A percentile compares a stretch with the other conserved stretches of the same genome.
Evolutionary conservation across 92 coral and sea anemone genomes (phyloP).

Genomic region (Porites evermanni): DNA sequence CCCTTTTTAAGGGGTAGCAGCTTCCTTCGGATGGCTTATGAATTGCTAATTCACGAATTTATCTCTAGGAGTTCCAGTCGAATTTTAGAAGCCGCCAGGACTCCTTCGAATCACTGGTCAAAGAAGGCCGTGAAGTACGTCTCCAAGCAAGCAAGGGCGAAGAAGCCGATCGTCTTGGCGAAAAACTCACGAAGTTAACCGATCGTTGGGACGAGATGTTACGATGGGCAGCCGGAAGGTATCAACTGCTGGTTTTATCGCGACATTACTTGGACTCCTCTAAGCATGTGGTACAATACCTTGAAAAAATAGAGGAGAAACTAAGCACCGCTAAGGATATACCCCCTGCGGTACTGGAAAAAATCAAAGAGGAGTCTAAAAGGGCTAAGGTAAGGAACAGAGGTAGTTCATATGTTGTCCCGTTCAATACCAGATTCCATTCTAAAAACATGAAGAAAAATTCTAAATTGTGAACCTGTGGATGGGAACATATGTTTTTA

Average conservation of each 20-base stretch:
- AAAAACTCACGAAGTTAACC: slow-evolving; percentile 84
- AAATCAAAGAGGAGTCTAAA: slow-evolving; percentile 87
- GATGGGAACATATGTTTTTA: no score
- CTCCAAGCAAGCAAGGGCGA: slow-evolving; percentile 83
- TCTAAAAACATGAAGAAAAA: no score
- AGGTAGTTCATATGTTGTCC: no score
- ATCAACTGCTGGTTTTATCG: slow-evolving; percentile 91
- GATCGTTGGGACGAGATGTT: slow-evolving; percentile 98
- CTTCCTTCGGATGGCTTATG: not conserved
- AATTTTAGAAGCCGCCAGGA: slow-evolving; percentile 83
- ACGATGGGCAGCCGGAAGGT: slow-evolving; percentile 99
- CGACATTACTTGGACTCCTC: slow-evolving; percentile 92
- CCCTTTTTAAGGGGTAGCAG: no score
- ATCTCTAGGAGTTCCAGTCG: slow-evolving; percentile 85
- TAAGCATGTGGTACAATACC: slow-evolving; percentile 86
- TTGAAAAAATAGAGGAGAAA: slow-evolving; percentile 94
- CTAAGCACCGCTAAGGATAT: slow-evolving; percentile 88
- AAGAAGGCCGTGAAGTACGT: slow-evolving; percentile 96
- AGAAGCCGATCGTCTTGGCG: slow-evolving; percentile 81
- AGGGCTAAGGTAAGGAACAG: slow-evolving; percentile 84
- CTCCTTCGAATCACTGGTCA: slow-evolving; percentile 84
- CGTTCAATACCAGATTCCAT: no score
- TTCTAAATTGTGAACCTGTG: no score
- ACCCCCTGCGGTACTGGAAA: slow-evolving; percentile 85
- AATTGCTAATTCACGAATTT: not conserved